phyloP scores from a whole-genome alignment of 2,113 vertebrate species.

The Pan paniscus region DNA sequence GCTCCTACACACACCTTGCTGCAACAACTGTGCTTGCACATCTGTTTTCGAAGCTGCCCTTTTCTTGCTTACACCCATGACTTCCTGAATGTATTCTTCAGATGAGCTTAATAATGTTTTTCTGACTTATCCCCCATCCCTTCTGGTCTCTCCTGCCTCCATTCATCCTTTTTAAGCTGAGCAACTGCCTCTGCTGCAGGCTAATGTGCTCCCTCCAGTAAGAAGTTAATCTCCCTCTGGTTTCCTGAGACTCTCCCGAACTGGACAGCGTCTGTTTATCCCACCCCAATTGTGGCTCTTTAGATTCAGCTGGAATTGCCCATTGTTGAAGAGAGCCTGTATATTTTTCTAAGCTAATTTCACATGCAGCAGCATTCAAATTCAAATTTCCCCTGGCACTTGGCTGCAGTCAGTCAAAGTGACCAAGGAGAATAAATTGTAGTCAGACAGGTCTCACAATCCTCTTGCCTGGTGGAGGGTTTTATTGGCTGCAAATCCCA shows the following conservation, averaged over 20 bases:
- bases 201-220: neutral
- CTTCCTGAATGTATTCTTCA: neutral
- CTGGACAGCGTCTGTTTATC: slow-evolving; percentile 20
- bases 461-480: neutral
- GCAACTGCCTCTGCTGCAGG: neutral
- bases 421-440: slow-evolving; percentile 47
- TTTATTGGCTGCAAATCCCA: slow-evolving; percentile 43
- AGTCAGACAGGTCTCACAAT: neutral
- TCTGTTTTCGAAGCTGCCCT: neutral
- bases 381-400: slow-evolving; percentile 69
- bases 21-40: neutral
- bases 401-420: slow-evolving; percentile 50
- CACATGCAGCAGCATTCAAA: slow-evolving; percentile 64
- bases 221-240: slow-evolving; percentile 1
- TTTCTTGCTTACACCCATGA: neutral
- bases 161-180: neutral
- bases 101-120: neutral
- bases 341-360: slow-evolving; percentile 55
- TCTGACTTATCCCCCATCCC: neutral
- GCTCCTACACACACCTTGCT: neutral
- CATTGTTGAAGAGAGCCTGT: slow-evolving; percentile 24
- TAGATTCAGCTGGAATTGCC: neutral
- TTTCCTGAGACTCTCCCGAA: neutral
- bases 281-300: neutral
- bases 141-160: neutral